Percentiles rank a stretch among this genome's conserved stretches.
phyloP scores from a whole-genome alignment of 2,113 vertebrate species.

The Agelaius phoeniceus region DNA sequence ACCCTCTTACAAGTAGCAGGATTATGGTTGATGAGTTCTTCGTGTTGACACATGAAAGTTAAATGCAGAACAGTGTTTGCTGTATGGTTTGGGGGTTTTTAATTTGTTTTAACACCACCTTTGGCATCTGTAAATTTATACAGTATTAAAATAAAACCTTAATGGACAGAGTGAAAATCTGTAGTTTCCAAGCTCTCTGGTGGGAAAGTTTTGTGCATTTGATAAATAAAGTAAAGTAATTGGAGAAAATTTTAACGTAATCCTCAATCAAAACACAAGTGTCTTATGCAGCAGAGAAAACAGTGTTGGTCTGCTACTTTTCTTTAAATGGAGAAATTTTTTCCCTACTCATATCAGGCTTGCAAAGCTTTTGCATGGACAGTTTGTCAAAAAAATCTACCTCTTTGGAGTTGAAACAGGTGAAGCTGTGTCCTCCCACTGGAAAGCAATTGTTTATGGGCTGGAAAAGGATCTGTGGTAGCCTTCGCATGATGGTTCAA shows the following conservation, averaged over 20 bases:
- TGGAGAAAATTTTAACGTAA: conserved; percentile 36
- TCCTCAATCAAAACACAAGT: neutral
- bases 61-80: neutral
- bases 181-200: conserved; percentile 62
- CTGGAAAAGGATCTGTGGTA: neutral
- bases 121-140: conserved; percentile 47
- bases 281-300: neutral
- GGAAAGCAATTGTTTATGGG: fast-evolving
- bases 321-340: neutral
- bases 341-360: neutral
- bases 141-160: conserved; percentile 62
- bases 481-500: fast-evolving
- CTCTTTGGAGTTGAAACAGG: fast-evolving
- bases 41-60: neutral
- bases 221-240: conserved; percentile 40
- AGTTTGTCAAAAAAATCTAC: neutral
- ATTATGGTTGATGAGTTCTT: conserved; percentile 6
- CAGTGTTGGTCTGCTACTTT: neutral
- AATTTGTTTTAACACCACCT: neutral
- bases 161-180: conserved; percentile 53
- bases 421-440: neutral
- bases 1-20: neutral
- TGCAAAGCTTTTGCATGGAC: neutral
- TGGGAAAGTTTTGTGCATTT: conserved; percentile 35
- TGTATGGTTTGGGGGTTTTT: neutral